Base-by-base conservation (phyloP, 2,113 vertebrate genomes). In the Xiphorhynchus elegans region DNA sequence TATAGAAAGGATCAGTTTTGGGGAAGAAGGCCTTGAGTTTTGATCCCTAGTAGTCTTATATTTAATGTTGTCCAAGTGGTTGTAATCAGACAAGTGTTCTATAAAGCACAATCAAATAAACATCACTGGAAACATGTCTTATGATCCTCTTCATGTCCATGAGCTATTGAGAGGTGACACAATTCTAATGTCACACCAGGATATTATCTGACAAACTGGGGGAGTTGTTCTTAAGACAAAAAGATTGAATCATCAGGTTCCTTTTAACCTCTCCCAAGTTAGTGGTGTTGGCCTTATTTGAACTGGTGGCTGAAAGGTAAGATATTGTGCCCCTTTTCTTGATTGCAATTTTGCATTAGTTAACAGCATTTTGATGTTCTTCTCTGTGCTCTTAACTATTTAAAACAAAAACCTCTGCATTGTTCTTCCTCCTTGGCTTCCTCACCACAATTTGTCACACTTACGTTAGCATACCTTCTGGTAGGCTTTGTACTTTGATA, bases 261-360 rank as follows among this genome's bases (percentile, higher is more conserved):
- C 63, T 97, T 95, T 95, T 95, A 97, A 92, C 92, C 59, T 72
- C 72, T 92, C 59, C n/a, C 55, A 80, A 90, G 67, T 88, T 73
- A 80, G 33, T 69, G 52, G 19, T 49, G 53, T 69, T 90, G 67
- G 67, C 94, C 79, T 90, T 70, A 74, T 58, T 74, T 97, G 94
- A 96, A 80, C 90, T 69, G 37, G 33, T 85, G 39, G 12, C 46
- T 90, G 67, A 79, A 88, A 55, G 10, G 13, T 55, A 39, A 70
- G 40, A 79, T 62, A 17, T 42, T 46, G 21, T 0, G 0, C 64
- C 33, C 67, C 13, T 44, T 89, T n/a, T 67, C 80, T 67, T 42
- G 83, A 23, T 55, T 85, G 46, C 49, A 62, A 1, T 79, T 94
- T 87, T 68, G n/a, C 21, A 64, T 91, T 76, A 69, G 16, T 69